Evolutionary conservation across 2,888 invertebrate genomes (phyloP).

Genomic region (Nomada fabriciana): DNA sequence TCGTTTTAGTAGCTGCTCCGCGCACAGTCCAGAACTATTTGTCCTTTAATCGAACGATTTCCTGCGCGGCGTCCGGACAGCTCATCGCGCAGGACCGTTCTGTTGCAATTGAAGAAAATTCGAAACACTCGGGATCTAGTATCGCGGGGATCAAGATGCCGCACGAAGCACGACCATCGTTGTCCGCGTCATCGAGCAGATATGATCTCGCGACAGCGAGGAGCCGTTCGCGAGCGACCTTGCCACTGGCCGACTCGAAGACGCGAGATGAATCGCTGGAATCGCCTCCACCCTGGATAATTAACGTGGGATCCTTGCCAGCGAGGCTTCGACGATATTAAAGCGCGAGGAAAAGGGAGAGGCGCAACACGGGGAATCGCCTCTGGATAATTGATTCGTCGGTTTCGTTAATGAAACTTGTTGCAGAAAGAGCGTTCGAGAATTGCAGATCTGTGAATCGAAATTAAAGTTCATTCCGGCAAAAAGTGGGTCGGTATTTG

Average conservation of each 20-base stretch:
- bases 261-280: slow-evolving; percentile 36
- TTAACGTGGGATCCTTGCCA: slow-evolving; percentile 58
- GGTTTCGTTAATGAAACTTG: background rate
- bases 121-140: slow-evolving; percentile 50
- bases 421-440: too few relatives aligned
- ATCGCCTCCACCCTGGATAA: slow-evolving; percentile 49
- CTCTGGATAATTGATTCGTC: background rate
- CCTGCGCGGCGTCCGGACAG: background rate
- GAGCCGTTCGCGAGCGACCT: slow-evolving; percentile 68
- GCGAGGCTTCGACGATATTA: background rate
- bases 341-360: background rate
- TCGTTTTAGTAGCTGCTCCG: too few relatives aligned
- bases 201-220: slow-evolving; percentile 68
- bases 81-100: background rate
- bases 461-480: background rate
- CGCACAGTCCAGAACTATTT: background rate
- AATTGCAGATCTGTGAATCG: background rate
- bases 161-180: slow-evolving; percentile 59
- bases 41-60: background rate
- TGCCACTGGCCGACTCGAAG: slow-evolving; percentile 53
- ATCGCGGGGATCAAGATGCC: slow-evolving; percentile 59
- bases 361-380: background rate
- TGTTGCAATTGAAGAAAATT: slow-evolving; percentile 39
- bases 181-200: slow-evolving; percentile 68
- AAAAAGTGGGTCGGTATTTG: background rate